phyloP scores from a whole-genome alignment of 2,888 invertebrate genomes.

The Xanthia icteritia region DNA sequence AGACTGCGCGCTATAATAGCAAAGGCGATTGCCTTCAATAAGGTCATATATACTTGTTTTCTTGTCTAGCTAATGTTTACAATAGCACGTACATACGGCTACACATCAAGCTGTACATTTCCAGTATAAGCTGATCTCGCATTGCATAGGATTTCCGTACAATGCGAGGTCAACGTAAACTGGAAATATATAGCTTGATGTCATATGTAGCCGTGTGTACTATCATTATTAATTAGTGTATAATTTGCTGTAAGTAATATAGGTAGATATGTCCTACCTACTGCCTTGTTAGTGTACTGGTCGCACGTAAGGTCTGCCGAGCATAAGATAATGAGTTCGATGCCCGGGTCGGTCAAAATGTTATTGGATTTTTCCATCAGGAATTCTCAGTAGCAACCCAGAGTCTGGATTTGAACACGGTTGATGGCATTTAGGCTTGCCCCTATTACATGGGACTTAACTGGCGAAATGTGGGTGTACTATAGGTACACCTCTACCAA shows the following conservation, averaged over 20 bases:
- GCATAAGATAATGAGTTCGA: background rate
- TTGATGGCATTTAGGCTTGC: background rate
- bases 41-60: constrained; percentile 41
- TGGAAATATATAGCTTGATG: too few species aligned
- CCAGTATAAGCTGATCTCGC: too few species aligned
- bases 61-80: background rate
- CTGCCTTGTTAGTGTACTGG: background rate
- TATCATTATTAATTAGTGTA: background rate
- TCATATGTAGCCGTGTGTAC: too few species aligned
- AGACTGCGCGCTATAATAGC: background rate
- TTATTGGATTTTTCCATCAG: background rate
- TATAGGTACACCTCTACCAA: background rate
- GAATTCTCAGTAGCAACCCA: background rate
- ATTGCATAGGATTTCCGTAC: too few species aligned
- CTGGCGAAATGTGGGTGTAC: background rate
- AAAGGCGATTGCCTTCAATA: constrained; percentile 57
- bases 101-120: too few species aligned
- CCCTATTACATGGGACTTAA: background rate
- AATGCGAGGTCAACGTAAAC: too few species aligned
- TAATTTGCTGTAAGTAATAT: background rate
- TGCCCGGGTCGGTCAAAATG: background rate
- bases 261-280: background rate
- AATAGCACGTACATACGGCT: background rate
- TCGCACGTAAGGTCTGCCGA: background rate
- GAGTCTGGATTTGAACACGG: background rate